phyloP scores from a whole-genome alignment of 2,797 vertebrate genomes.

The Rhinoraja longicauda region DNA sequence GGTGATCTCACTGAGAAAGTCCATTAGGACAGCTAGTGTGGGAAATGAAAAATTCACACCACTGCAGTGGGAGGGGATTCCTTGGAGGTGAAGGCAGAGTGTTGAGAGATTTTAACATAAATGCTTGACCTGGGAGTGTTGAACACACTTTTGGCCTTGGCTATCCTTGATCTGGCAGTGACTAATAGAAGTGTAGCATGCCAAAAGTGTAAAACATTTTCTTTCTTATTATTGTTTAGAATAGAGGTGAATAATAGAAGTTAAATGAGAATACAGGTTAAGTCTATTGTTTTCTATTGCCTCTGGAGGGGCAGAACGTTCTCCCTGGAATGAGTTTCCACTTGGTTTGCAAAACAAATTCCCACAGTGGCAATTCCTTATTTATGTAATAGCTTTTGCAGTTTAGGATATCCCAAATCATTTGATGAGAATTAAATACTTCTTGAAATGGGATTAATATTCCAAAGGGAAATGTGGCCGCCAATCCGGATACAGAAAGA shows the following conservation, averaged over 20 bases:
- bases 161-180: background rate
- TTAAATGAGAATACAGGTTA: background rate
- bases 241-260: background rate
- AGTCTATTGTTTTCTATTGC: background rate
- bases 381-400: background rate
- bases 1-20: background rate
- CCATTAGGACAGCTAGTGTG: background rate
- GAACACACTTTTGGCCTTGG: background rate
- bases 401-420: background rate
- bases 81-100: background rate
- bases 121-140: no score
- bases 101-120: background rate
- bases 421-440: background rate
- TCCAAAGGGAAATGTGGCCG: background rate
- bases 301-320: background rate
- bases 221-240: background rate
- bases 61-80: background rate
- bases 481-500: background rate
- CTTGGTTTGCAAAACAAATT: background rate
- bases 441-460: background rate
- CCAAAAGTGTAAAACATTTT: background rate
- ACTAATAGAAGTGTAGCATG: background rate
- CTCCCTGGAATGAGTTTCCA: background rate
- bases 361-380: background rate
- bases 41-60: background rate